Percentiles rank a stretch among this genome's conserved stretches.
phyloP scores from a whole-genome alignment of 2,113 vertebrate species.

The Lagopus leucura region DNA sequence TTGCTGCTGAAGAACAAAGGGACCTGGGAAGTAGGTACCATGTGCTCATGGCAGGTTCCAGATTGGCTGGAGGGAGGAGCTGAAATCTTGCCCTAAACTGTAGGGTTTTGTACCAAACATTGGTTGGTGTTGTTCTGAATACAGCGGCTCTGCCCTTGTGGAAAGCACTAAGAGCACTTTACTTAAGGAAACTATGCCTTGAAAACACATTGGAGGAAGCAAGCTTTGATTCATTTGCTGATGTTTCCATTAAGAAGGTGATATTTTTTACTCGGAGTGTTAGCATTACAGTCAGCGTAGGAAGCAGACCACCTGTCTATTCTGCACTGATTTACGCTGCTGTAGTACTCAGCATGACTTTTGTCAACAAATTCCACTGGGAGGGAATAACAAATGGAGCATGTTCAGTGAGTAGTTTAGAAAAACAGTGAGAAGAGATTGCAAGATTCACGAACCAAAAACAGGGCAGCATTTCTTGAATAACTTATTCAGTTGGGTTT shows the following conservation, averaged over 20 bases:
- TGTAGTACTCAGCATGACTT: background rate
- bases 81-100: background rate
- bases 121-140: background rate
- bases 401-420: background rate
- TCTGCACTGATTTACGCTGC: background rate
- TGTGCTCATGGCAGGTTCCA: background rate
- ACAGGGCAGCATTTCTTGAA: background rate
- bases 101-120: background rate
- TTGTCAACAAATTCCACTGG: background rate
- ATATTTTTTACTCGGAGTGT: background rate
- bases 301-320: background rate
- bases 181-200: background rate
- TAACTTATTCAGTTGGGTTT: conserved; percentile 10
- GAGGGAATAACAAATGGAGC: background rate
- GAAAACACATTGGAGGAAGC: background rate
- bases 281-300: background rate
- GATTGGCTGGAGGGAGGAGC: background rate
- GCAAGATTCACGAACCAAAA: background rate
- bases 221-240: background rate
- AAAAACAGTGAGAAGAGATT: background rate
- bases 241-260: background rate
- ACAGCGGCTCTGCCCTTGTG: background rate
- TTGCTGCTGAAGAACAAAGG: background rate
- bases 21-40: background rate
- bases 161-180: background rate